Base-by-base conservation (phyloP, 2,797 vertebrate species). In the Chaetodon trifasciatus region DNA sequence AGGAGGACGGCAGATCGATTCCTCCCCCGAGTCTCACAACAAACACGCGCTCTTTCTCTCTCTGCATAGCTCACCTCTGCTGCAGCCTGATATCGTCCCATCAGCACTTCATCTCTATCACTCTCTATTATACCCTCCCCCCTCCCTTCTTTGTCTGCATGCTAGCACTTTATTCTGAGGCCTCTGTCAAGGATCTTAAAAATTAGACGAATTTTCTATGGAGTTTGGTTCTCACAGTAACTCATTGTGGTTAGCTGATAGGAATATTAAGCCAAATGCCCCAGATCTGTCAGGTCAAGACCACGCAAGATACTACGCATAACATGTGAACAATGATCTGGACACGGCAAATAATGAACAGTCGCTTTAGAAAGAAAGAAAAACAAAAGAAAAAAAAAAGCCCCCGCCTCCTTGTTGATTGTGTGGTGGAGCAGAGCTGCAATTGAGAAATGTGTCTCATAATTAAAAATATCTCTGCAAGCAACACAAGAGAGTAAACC, bases 1-100 rank as follows among this genome's bases (percentile, higher is more conserved):
- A 88, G 90, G 84, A 92, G 92, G 90, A 91, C 80, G 71, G 90
- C 65, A 86, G 92, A 94, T 94, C 92, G 82, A 94, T 94, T 82
- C 91, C 87, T 93, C 93, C 93, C 92, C 65, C 21, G 90, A 92
- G 92, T 74, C 91, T 65, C 88, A 90, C 90, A 93, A 89, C 91
- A 94, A 93, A 93, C 88, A 91, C 61, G 15, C 71, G 58, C 78
- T 81, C 40, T 85, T 81, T 87, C 56, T 74, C 67, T 69, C 68
- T 80, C 86, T 84, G 89, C 86, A 88, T 88, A 84, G 90, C 85
- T 93, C 88, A 91, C 93, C 90, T 93, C 91, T 87, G 67, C 86
- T 83, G 84, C 89, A 88, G 90, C 83, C 81, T 56, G 77, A 87
- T 92, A 92, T 87, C 87, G 32, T 88, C 88, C 89, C 89, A 91